phyloP scores from a whole-genome alignment of 2,797 vertebrate species.

The Neostethus bicornis region DNA sequence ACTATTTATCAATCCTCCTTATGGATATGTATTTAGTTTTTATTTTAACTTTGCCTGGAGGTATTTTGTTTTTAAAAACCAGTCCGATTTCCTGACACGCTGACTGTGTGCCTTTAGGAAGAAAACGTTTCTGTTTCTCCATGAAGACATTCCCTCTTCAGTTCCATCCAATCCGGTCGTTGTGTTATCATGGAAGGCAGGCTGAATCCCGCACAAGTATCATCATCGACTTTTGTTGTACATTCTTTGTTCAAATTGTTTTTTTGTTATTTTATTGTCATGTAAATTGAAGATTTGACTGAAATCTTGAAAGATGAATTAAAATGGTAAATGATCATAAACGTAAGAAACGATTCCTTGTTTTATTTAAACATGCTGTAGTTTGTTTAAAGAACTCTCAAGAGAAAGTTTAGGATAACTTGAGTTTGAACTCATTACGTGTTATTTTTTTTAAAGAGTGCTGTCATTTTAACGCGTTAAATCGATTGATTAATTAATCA shows the following conservation, averaged over 20 bases:
- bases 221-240: slow-evolving; percentile 29
- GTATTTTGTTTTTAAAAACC: too few species aligned
- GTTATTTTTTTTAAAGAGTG: too few species aligned
- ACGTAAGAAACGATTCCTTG: too few species aligned
- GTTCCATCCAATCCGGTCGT: slow-evolving; percentile 4
- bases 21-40: slow-evolving; percentile 12
- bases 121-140: slow-evolving; percentile 2
- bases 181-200: neutral
- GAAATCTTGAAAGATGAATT: slow-evolving; percentile 33
- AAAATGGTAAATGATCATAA: slow-evolving; percentile 2
- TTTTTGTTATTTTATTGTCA: slow-evolving; percentile 25
- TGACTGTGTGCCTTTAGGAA: slow-evolving; percentile 23
- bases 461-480: too few species aligned
- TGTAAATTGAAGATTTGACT: slow-evolving; percentile 30
- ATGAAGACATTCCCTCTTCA: too few species aligned
- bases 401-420: too few species aligned
- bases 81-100: slow-evolving; percentile 9
- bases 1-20: slow-evolving; percentile 57
- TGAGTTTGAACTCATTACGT: too few species aligned
- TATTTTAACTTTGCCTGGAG: slow-evolving; percentile 1
- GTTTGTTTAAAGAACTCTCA: too few species aligned
- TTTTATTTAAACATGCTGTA: too few species aligned
- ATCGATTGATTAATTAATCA: too few species aligned
- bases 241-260: slow-evolving; percentile 24
- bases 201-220: neutral